Evolutionary conservation across 2,113 vertebrate genomes (phyloP), one percentile per base, ranked within the genome.

Genomic region (Cynoglossus semilaevis): DNA sequence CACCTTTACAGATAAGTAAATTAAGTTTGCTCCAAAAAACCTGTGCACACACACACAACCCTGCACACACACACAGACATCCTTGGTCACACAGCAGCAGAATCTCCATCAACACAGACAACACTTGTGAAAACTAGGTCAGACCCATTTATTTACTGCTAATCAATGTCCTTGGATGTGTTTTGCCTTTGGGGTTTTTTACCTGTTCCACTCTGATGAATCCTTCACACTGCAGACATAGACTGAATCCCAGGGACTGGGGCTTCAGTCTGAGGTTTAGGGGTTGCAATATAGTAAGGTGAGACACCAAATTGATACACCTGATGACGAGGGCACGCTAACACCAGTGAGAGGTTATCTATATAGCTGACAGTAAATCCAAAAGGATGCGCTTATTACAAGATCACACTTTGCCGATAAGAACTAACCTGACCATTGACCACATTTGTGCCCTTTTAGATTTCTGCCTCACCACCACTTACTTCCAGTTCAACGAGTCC

Each of bases 61-160:
- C n/a, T n/a, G n/a, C n/a, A n/a, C n/a, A n/a, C n/a, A n/a, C n/a
- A n/a, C n/a, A n/a, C n/a, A n/a, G 61, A 62, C 49, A 48, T 36
- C 49, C 18, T 55, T 58, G 3, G 8, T 34, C 22, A 52, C 37
- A 64, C 15, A 55, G 47, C 37, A 65, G 55, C 45, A 49, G 42
- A 44, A 49, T 57, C 47, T 41, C 48, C 41, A 61, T 16, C 37
- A 7, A 54, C 43, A 36, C 37, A 36, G 38, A 40, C 38, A 7
- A 17, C 44, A 44, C 59, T 50, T 65, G 63, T 63, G 19, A 61
- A 67, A 80, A 73, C 38, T 73, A 44, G 79, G 67, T 74, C 75
- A 81, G 58, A 68, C 13, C 16, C 53, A 51, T 76, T 77, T 67
- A 51, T 85, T 68, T 76, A 48, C 42, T 35, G 49, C 64, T 72